A percentile compares a stretch with the other conserved stretches of the same genome.
Evolutionary conservation across 2,888 invertebrate species (phyloP).

Genomic region (Pachycephus smyrnensis): DNA sequence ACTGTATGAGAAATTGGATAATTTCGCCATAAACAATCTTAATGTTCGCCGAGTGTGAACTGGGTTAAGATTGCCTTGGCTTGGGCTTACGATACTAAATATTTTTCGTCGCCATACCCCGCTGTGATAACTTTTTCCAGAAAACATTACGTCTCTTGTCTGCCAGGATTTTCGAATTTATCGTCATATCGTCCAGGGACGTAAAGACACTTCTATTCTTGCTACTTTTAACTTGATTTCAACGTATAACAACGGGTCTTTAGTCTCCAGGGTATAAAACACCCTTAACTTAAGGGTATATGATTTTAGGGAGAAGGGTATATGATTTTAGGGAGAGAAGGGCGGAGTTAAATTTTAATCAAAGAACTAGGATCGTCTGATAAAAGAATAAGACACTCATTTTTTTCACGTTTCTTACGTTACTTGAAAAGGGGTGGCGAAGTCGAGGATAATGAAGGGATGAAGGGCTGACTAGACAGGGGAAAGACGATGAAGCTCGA

Average conservation of each 20-base stretch:
- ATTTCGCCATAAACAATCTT: conserved; percentile 26
- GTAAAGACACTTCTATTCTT: background rate
- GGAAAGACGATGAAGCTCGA: too few species aligned
- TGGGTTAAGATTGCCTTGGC: conserved; percentile 20
- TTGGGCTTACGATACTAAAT: conserved; percentile 10
- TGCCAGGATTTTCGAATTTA: background rate
- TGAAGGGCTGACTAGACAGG: background rate
- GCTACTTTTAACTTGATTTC: background rate
- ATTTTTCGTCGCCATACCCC: background rate
- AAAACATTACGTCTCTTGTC: background rate
- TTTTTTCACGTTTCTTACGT: background rate
- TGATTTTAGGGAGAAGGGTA: background rate
- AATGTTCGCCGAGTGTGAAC: conserved; percentile 20
- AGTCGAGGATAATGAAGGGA: background rate
- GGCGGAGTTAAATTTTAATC: background rate
- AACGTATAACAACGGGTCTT: background rate
- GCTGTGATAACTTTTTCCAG: background rate
- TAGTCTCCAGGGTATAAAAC: background rate
- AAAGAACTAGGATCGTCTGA: background rate
- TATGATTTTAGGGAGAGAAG: background rate
- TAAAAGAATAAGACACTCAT: background rate
- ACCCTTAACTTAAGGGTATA: too few species aligned
- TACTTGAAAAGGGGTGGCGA: background rate
- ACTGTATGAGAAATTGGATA: conserved; percentile 10
- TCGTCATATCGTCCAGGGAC: background rate